Evolutionary conservation across 2,797 vertebrate species (phyloP), one percentile per base, ranked within the genome.

Genomic region (Cirrhinus molitorella): DNA sequence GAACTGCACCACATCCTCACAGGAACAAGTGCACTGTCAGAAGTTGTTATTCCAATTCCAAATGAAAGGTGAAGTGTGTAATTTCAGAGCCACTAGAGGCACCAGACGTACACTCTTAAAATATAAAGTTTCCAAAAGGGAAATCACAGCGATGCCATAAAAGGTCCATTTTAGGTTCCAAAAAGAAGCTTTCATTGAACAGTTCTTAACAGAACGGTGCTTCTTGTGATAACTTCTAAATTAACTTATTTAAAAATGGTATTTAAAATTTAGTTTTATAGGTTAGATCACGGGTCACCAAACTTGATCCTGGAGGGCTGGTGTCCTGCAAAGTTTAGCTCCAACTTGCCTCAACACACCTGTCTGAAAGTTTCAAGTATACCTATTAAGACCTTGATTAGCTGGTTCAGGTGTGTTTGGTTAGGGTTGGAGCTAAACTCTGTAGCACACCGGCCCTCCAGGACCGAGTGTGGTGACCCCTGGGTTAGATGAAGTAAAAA

Each of bases 1-100:
- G 28, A 57, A 86, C 82, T 53, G 40, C 55, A 82, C 53, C 63
- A 75, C 55, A 88, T 84, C 83, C 81, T 70, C 37, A 40, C 25
- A 16, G 70, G 74, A 86, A 84, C 65, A 75, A 87, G 72, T 55
- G 84, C 76, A n/a, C 84, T 85, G 86, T 68, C 84, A 85, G 78
- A 78, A 75, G 72, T 78, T 67, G 76, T 83, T 80, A 85, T 78
- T 79, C 76, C 61, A 49, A 84, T 86, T 75, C 25, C 76, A 82
- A 79, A 57, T 37, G 79, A 83, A 78, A 80, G 75, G 25, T 78
- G 75, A 53, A n/a, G 71, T n/a, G 71, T 73, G 47, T 73, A 14
- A 53, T 73, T 53, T 73, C 47, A 34, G 47, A 78, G 47, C 47
- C 71, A 53, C 47, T 53, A 31, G 47, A 53, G 47, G 71, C 71